These are phyloP conservation scores for Thalassarche chlororhynchos DNA, from an alignment of 2,113 vertebrate species.

Conservation along the genomic window DNA sequence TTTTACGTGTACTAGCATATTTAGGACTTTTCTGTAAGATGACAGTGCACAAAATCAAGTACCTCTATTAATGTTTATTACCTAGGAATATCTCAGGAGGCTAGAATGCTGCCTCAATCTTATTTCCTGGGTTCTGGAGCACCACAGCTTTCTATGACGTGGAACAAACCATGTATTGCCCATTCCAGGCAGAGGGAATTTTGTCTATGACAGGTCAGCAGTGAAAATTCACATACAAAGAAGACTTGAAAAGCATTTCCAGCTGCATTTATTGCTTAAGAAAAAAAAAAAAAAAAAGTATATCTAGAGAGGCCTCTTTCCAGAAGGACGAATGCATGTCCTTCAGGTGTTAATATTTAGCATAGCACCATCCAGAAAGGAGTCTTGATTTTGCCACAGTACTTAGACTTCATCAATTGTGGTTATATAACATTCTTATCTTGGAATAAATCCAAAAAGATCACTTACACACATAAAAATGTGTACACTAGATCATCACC, in stretches of 20 bases:
- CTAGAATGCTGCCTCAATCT: not conserved
- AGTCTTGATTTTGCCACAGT: not conserved
- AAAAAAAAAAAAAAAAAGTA: too few relatives aligned
- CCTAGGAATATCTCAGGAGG: not conserved
- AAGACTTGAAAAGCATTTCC: not conserved
- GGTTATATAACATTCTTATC: not conserved
- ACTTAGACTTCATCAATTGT: not conserved
- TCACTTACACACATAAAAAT: not conserved
- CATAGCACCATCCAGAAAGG: not conserved
- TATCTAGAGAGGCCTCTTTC: not conserved
- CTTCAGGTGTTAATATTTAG: not conserved
- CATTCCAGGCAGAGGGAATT: not conserved
- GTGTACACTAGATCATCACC: not conserved
- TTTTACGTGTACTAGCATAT: accelerated
- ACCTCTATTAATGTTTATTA: not conserved
- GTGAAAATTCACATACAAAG: not conserved
- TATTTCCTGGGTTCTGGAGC: not conserved
- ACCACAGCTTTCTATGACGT: not conserved
- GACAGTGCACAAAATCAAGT: not conserved
- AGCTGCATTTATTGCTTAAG: not conserved
- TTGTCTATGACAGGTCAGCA: not conserved
- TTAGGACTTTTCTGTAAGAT: not conserved
- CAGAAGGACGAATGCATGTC: accelerated
- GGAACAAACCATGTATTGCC: not conserved
- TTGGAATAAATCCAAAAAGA: not conserved